These are phyloP conservation scores for Macrochelys suwanniensis DNA, from an alignment of 2,797 vertebrate genomes.

Conservation along the genomic window DNA sequence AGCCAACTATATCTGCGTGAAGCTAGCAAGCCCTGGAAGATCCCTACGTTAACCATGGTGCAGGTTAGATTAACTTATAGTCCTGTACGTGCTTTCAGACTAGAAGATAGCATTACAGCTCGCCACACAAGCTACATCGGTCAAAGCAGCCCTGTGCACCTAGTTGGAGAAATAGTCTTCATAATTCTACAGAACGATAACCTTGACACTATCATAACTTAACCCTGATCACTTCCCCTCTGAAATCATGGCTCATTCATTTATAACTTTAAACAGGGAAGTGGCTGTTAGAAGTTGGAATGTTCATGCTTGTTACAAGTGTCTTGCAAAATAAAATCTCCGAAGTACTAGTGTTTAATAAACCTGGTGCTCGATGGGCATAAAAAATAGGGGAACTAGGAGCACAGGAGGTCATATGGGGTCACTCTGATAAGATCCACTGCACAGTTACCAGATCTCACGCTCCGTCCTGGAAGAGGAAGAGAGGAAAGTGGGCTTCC, in stretches of 20 bases:
- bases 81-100: not conserved
- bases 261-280: accelerated
- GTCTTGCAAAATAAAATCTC: not conserved
- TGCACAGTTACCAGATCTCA: not conserved
- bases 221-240: accelerated
- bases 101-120: not conserved
- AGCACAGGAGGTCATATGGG: no score
- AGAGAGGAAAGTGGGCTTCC: not conserved
- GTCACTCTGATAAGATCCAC: no score
- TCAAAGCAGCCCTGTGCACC: accelerated
- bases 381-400: not conserved
- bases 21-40: accelerated
- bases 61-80: not conserved
- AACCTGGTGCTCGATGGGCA: not conserved
- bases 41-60: accelerated
- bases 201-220: accelerated
- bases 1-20: accelerated
- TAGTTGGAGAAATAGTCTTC: not conserved
- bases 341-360: not conserved
- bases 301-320: accelerated
- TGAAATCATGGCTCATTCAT: accelerated
- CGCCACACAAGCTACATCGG: not conserved
- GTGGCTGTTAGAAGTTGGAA: not conserved
- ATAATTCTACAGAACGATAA: not conserved
- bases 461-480: not conserved